Conservation (phyloP, 2,113 vertebrate genomes). For the Alouatta palliata region DNA sequence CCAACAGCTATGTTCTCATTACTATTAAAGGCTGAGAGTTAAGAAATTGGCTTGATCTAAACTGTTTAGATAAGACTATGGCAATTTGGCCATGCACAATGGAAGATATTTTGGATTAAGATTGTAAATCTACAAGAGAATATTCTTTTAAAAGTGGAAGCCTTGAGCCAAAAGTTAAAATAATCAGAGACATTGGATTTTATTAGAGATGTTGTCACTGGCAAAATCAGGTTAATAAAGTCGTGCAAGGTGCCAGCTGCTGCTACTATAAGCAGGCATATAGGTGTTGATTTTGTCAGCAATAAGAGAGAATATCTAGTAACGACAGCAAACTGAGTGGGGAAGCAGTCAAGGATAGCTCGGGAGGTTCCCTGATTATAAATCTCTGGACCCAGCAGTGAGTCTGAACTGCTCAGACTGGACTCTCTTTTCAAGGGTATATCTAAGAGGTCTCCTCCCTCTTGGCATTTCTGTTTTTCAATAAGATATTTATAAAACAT, state of each 20-base stretch:
- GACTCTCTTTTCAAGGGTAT: background rate
- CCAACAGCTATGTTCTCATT: background rate
- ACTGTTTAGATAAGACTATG: background rate
- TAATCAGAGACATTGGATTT: background rate
- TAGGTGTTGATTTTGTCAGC: background rate
- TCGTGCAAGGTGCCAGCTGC: background rate
- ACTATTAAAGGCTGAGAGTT: background rate
- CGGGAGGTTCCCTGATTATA: background rate
- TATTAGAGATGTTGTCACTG: background rate
- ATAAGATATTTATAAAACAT: slow-evolving; percentile 52
- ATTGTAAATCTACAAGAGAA: background rate
- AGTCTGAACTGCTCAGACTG: background rate
- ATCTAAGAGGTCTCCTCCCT: background rate
- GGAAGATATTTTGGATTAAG: background rate
- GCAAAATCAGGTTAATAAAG: background rate
- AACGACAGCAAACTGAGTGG: background rate
- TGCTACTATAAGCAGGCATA: background rate
- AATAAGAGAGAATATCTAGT: background rate
- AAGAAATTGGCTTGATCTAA: background rate
- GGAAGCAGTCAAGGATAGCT: background rate
- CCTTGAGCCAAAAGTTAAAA: slow-evolving; percentile 4
- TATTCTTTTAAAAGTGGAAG: background rate
- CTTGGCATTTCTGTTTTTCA: slow-evolving; percentile 32
- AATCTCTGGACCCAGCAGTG: background rate
- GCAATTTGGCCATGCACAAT: background rate